A percentile compares a stretch with the other conserved stretches of the same genome.
Conservation (phyloP, 2,888 invertebrate species). For the Nemapogon koenigi region DNA sequence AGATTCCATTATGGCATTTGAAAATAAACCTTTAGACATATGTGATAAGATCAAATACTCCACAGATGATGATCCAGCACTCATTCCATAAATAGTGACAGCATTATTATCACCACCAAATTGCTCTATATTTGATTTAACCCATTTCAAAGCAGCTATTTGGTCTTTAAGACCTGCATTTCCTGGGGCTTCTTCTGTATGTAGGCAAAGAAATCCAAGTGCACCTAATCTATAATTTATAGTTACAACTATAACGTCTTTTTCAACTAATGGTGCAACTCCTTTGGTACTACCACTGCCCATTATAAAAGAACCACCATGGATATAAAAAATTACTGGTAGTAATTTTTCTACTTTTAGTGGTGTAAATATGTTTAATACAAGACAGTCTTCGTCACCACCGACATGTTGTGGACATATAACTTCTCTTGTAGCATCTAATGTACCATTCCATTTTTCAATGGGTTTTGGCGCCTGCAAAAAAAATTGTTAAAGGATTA, state of each 20-base stretch:
- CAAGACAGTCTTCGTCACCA: conserved; percentile 28
- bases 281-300: background rate
- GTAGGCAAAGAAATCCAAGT: conserved; percentile 6
- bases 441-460: conserved; percentile 20
- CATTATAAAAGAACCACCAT: conserved; percentile 5
- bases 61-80: conserved; percentile 5
- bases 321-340: conserved; percentile 14
- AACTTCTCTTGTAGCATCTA: conserved; percentile 21
- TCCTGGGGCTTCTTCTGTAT: conserved; percentile 5
- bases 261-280: background rate
- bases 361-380: conserved; percentile 27
- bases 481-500: conserved; percentile 1
- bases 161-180: conserved; percentile 9
- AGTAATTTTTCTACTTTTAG: conserved; percentile 13
- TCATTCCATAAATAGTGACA: conserved; percentile 6
- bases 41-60: conserved; percentile 3
- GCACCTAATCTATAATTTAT: conserved; percentile 7
- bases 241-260: conserved; percentile 7
- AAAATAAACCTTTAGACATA: conserved; percentile 3
- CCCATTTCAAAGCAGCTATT: conserved; percentile 8
- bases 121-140: conserved; percentile 4
- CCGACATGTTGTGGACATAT: conserved; percentile 24
- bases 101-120: conserved; percentile 5
- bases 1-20: conserved; percentile 7
- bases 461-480: conserved; percentile 10